Conservation (phyloP, 1,140 invertebrate genomes). For the Prorops nasuta region DNA sequence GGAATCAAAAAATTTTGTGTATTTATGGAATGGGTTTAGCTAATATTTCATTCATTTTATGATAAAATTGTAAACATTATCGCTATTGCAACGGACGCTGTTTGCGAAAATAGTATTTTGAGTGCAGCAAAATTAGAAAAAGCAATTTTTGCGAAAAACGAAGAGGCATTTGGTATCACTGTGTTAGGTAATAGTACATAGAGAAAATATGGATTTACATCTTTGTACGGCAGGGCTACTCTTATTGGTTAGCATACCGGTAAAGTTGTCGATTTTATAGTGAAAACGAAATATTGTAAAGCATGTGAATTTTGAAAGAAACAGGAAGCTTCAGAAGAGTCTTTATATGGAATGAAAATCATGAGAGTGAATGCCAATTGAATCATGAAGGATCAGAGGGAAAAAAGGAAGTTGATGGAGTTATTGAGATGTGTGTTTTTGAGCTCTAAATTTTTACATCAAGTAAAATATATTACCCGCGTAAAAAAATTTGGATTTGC, state of each 20-base stretch:
- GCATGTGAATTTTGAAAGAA: neutral
- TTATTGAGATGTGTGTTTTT: neutral
- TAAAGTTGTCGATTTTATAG: neutral
- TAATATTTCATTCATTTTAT: constrained; percentile 3
- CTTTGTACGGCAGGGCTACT: too few relatives aligned
- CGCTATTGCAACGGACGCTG: too few relatives aligned
- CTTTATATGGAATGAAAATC: neutral
- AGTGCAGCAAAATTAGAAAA: too few relatives aligned
- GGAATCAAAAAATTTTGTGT: neutral
- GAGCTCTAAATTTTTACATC: neutral
- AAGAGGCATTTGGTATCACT: too few relatives aligned
- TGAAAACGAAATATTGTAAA: neutral
- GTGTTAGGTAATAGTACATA: too few relatives aligned
- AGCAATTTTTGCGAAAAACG: too few relatives aligned
- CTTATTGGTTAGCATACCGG: too few relatives aligned
- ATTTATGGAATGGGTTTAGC: neutral
- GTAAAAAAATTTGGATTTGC: too few relatives aligned
- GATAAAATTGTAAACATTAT: neutral
- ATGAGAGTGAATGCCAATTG: neutral
- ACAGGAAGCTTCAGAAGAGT: neutral
- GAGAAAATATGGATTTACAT: too few relatives aligned
- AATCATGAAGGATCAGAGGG: neutral
- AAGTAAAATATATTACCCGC: neutral
- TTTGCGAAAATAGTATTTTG: too few relatives aligned
- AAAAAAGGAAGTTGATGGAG: constrained; percentile 1